Base-by-base conservation (phyloP, 2,113 vertebrate genomes). In the Gymnogyps californianus region DNA sequence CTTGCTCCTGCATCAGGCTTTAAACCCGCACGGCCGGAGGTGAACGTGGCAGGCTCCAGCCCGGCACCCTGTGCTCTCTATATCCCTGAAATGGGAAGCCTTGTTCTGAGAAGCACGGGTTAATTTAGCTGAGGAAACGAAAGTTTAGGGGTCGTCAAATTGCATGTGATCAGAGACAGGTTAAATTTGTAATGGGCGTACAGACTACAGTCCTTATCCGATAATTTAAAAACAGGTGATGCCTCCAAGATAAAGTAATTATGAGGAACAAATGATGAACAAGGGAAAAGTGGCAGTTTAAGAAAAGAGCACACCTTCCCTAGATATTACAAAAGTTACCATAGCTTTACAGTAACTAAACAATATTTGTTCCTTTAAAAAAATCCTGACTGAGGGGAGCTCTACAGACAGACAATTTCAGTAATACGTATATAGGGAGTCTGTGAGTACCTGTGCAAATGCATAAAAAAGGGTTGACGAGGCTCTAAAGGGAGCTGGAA, bases 21-120 rank as follows among this genome's bases (percentile, higher is more conserved):
- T 34, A 49, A 80, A 74, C 42, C 25, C 21, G 9, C 31, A 8
- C 0, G 0, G 51, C 19, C 0, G 1, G 40, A 67, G 54, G 34
- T 7, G 31, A 67, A 34, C 18, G 11, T 4, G 0, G 11, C 1
- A 1, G 47, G n/a, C 17, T 62, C 13, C 25, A 11, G 46, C 29
- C 29, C 2, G 1, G 49, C 36, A 38, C 38, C 47, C 40, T 8
- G 18, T 2, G 0, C 58, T 72, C 52, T n/a, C 69, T 40, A 3
- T 24, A 38, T 8, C 46, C 51, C n/a, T 47, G n/a, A 42, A 31
- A 18, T 5, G 42, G 49, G 25, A 58, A 79, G 47, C 40, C 16
- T 52, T 75, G 11, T 58, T 54, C 57, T 31, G 46, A 65, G 69
- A 42, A 20, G 34, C 13, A 66, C 0, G 0, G 52, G 18, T 55